Percentiles rank a stretch among this genome's conserved stretches.
Conservation (phyloP, 2,113 vertebrate species). For the Eretmodus cyanostictus region DNA sequence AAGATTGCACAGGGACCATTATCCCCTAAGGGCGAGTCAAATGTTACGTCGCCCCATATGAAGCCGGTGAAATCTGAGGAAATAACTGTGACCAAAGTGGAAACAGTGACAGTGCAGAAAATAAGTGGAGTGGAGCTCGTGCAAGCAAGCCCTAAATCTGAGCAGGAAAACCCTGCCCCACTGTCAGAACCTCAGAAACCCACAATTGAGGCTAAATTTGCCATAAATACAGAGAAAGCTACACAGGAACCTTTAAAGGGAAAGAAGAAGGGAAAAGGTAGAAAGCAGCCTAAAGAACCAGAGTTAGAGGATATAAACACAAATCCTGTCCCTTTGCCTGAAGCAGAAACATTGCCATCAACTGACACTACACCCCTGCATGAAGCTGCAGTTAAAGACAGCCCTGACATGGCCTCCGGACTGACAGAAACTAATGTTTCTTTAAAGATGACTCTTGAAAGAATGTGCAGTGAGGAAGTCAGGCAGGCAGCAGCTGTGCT, state of each 20-base stretch:
- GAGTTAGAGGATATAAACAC: not conserved
- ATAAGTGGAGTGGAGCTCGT: not conserved
- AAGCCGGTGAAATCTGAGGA: slow-evolving; percentile 11
- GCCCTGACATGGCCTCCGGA: not conserved
- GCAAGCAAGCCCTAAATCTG: not conserved
- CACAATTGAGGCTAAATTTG: slow-evolving; percentile 10
- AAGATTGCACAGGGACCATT: not conserved
- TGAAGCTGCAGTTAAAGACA: not conserved
- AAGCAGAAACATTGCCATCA: not conserved
- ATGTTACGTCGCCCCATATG: not conserved
- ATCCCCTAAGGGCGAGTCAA: not conserved
- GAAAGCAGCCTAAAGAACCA: slow-evolving; percentile 33
- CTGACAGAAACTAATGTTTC: slow-evolving; percentile 10
- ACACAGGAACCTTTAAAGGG: slow-evolving; percentile 38
- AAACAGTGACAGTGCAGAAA: slow-evolving; percentile 36
- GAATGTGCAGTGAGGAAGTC: slow-evolving; percentile 61
- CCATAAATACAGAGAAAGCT: not conserved
- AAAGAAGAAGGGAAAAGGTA: slow-evolving; percentile 56
- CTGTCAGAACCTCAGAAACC: not conserved
- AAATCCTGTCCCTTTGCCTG: slow-evolving; percentile 7
- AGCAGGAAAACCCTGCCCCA: not conserved
- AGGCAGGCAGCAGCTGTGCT: slow-evolving; percentile 67
- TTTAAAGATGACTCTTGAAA: slow-evolving; percentile 55
- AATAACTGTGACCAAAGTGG: slow-evolving; percentile 6
- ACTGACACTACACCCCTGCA: slow-evolving; percentile 16